phyloP scores from a whole-genome alignment of 2,797 vertebrate genomes.

The Decapterus maruadsi region DNA sequence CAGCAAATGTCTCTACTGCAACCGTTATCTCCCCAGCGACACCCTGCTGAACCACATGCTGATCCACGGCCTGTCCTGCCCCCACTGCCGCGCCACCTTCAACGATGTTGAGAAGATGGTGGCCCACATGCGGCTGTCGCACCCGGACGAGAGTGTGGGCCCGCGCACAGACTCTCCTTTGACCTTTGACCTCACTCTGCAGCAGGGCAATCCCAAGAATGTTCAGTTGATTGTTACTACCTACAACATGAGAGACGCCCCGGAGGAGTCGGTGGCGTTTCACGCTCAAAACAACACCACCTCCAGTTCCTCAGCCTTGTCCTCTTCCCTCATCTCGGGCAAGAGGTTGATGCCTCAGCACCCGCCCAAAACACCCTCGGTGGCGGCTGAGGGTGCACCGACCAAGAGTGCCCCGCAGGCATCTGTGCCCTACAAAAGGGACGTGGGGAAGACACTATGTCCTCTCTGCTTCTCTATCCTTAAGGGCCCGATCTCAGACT shows the following conservation, averaged over 20 bases:
- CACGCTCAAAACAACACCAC: conserved; percentile 92
- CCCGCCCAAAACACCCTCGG: conserved; percentile 87
- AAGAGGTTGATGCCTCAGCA: conserved; percentile 75
- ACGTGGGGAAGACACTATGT: conserved; percentile 97
- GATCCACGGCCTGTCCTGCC: conserved; percentile 97
- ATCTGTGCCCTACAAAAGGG: conserved; percentile 97
- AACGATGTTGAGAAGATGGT: conserved; percentile 99
- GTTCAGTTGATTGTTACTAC: conserved; percentile 98
- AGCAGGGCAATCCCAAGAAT: conserved; percentile 98
- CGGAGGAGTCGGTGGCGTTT: conserved; percentile 96
- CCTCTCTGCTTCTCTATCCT: conserved; percentile 98
- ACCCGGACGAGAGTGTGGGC: conserved; percentile 93
- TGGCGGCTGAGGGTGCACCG: conserved; percentile 85
- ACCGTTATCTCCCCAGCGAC: conserved; percentile 98
- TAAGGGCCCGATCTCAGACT: conserved; percentile 97
- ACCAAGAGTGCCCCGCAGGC: conserved; percentile 90
- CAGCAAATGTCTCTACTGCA: conserved; percentile 99
- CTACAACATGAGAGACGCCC: conserved; percentile 96
- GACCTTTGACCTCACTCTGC: conserved; percentile 97
- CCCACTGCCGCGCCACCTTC: conserved; percentile 96
- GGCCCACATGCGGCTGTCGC: conserved; percentile 95
- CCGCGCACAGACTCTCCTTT: conserved; percentile 96
- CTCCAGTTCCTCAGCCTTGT: conserved; percentile 79
- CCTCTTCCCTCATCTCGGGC: conserved; percentile 66
- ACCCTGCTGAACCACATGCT: conserved; percentile 98